A percentile compares a stretch with the other conserved stretches of the same genome.
Conservation (phyloP, 2,888 invertebrate genomes). For the Octodonta nipae region DNA sequence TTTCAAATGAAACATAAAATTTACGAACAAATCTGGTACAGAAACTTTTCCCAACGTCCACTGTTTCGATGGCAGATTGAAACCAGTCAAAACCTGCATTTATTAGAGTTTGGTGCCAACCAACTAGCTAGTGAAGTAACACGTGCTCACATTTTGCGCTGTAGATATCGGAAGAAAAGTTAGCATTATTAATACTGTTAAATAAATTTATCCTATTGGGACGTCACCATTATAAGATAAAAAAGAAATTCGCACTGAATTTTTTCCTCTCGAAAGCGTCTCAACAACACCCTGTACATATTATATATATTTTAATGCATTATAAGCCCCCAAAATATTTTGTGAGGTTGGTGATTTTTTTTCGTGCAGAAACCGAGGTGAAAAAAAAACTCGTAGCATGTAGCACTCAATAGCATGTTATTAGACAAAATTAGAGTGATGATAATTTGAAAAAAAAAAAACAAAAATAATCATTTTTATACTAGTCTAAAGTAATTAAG, state of each 20-base stretch:
- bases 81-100: slow-evolving; percentile 10
- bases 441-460: slow-evolving; percentile 4
- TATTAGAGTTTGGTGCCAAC: slow-evolving; percentile 27
- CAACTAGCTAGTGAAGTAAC: slow-evolving; percentile 25
- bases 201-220: slow-evolving; percentile 7
- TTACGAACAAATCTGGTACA: neutral
- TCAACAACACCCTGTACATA: no score
- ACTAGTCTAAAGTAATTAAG: slow-evolving; percentile 14
- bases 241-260: no score
- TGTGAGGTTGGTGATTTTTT: neutral
- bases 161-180: slow-evolving; percentile 26
- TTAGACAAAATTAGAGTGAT: slow-evolving; percentile 19
- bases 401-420: slow-evolving; percentile 4
- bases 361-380: neutral
- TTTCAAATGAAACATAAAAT: neutral
- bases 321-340: neutral
- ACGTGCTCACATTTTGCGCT: slow-evolving; percentile 31
- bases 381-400: no score
- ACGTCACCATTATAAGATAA: no score
- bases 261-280: no score
- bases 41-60: no score
- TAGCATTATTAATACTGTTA: slow-evolving; percentile 17
- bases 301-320: neutral
- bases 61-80: neutral
- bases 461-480: slow-evolving; percentile 18